A percentile compares a stretch with the other conserved stretches of the same genome.
These are phyloP conservation scores for Leptopilina boulardi DNA, from an alignment of 1,140 invertebrate species.

Conservation along the genomic window DNA sequence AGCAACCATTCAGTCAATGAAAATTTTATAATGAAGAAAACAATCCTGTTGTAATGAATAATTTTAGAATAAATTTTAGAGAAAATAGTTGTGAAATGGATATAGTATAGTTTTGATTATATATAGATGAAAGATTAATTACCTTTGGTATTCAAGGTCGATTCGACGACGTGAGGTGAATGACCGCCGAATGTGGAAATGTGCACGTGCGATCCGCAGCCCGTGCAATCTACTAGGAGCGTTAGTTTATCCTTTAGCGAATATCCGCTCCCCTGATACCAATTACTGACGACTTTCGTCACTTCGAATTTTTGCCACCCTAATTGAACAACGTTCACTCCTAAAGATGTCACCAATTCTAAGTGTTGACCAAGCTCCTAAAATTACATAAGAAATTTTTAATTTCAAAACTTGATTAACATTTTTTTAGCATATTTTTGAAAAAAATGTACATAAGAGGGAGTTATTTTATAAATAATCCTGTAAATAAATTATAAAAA, in stretches of 20 bases:
- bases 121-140: constrained; percentile 36
- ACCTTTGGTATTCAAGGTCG: constrained; percentile 72
- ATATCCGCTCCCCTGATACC: constrained; percentile 79
- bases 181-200: constrained; percentile 75
- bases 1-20: not conserved
- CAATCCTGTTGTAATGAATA: no score
- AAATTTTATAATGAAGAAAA: not conserved
- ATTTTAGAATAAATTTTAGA: not conserved
- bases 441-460: no score
- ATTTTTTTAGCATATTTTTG: not conserved
- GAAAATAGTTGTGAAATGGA: no score
- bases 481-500: no score
- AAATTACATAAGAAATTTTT: constrained; percentile 21
- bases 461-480: no score
- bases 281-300: constrained; percentile 84
- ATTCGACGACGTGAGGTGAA: constrained; percentile 68
- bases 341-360: constrained; percentile 83
- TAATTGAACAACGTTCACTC: constrained; percentile 80
- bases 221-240: constrained; percentile 89
- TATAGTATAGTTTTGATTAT: no score
- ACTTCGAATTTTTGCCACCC: constrained; percentile 94
- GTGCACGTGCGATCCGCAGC: constrained; percentile 85
- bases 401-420: not conserved
- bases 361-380: constrained; percentile 72
- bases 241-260: constrained; percentile 80